Evolutionary conservation across 2,797 vertebrate species (phyloP).

Genomic region (Cynodonichthys magdalenae): DNA sequence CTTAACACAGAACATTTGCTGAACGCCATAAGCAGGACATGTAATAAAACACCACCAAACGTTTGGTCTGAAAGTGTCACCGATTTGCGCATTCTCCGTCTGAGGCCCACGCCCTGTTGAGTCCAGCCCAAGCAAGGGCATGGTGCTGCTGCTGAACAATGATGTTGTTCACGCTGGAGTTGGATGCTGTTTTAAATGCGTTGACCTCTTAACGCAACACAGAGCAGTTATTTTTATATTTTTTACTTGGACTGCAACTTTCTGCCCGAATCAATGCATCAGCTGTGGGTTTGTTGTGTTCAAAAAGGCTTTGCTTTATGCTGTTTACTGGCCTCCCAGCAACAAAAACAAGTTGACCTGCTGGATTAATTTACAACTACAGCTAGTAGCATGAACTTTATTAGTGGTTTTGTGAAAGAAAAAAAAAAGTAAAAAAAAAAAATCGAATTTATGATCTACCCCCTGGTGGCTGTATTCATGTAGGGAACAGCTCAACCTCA

Average conservation of each 20-base stretch:
- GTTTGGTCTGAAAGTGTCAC: slow-evolving; percentile 34
- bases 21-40: neutral
- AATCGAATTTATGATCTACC: no score
- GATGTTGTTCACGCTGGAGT: slow-evolving; percentile 34
- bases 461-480: slow-evolving; percentile 36
- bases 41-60: slow-evolving; percentile 7
- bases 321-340: no score
- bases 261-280: neutral
- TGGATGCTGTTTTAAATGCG: slow-evolving; percentile 11
- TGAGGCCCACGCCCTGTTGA: slow-evolving; percentile 85
- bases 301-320: no score
- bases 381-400: no score
- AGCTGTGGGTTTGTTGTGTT: neutral
- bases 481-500: slow-evolving; percentile 48
- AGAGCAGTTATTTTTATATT: slow-evolving; percentile 12
- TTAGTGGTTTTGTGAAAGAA: no score
- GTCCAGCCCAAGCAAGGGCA: slow-evolving; percentile 62
- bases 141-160: slow-evolving; percentile 50
- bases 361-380: no score
- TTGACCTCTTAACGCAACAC: neutral
- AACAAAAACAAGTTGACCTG: no score
- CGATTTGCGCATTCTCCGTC: slow-evolving; percentile 75
- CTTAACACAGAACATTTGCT: neutral
- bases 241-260: slow-evolving; percentile 7
- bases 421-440: no score